Conservation (phyloP, 2,888 invertebrate genomes). For the Lithophane semibrunnea region DNA sequence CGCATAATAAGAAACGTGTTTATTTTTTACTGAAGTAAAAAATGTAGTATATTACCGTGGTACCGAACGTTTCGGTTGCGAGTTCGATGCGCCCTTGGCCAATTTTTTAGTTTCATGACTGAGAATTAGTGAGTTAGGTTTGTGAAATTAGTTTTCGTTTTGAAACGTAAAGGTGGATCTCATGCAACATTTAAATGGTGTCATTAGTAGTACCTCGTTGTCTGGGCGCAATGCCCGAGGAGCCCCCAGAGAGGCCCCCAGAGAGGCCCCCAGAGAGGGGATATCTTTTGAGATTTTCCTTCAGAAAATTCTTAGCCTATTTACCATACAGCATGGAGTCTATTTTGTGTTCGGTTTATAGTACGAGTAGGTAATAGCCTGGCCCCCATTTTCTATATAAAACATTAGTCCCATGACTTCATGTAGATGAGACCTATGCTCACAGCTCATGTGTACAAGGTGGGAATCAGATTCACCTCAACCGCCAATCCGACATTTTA, state of each 20-base stretch:
- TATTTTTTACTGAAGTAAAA: no score
- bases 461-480: background rate
- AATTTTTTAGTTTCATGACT: background rate
- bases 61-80: no score
- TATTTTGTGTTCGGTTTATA: background rate
- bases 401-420: background rate
- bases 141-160: background rate
- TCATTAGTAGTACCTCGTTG: background rate
- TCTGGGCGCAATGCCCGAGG: no score
- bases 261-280: no score
- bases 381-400: background rate
- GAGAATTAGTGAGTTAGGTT: background rate
- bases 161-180: background rate
- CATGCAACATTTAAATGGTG: background rate
- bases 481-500: background rate
- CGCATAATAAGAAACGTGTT: no score
- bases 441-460: background rate
- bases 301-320: background rate
- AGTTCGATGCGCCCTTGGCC: no score
- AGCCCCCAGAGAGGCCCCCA: no score
- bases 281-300: background rate
- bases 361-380: background rate
- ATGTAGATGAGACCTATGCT: no score
- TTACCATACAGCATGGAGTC: background rate
- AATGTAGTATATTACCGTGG: no score